Conservation (phyloP, 1,140 invertebrate species). For the Diachasmimorpha longicaudata region DNA sequence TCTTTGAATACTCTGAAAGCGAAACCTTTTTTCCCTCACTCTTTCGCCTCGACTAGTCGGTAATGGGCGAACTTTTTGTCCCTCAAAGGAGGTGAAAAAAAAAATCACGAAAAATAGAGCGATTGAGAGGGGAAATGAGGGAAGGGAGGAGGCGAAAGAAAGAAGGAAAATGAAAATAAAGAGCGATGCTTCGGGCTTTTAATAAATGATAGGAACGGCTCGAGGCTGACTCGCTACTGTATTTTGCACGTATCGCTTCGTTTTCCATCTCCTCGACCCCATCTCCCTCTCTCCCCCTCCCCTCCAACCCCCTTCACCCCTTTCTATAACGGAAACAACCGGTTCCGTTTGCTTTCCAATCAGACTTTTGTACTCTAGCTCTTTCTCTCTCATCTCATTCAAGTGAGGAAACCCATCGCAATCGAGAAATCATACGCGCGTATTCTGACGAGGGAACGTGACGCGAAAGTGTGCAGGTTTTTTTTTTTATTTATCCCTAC, state of each 20-base stretch:
- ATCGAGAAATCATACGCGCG: slow-evolving; percentile 22
- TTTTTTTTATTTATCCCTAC: neutral
- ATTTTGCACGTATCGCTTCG: slow-evolving; percentile 25
- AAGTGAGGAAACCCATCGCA: slow-evolving; percentile 11
- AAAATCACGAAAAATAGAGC: slow-evolving; percentile 17
- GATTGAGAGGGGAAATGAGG: neutral
- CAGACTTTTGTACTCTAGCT: slow-evolving; percentile 23
- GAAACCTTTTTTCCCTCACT: neutral
- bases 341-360: slow-evolving; percentile 30
- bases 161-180: slow-evolving; percentile 25
- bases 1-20: slow-evolving; percentile 38
- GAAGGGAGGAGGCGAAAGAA: slow-evolving; percentile 18
- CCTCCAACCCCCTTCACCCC: no score
- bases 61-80: slow-evolving; percentile 42
- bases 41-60: slow-evolving; percentile 22
- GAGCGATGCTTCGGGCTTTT: slow-evolving; percentile 28
- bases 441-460: slow-evolving; percentile 18
- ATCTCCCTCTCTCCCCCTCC: neutral
- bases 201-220: slow-evolving; percentile 29
- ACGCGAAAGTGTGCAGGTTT: slow-evolving; percentile 15
- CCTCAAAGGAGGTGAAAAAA: slow-evolving; percentile 14
- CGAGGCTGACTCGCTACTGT: slow-evolving; percentile 22
- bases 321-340: slow-evolving; percentile 29
- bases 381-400: neutral
- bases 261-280: neutral